Evolutionary conservation across 2,113 vertebrate genomes (phyloP).

Genomic region (Seriola dumerili): DNA sequence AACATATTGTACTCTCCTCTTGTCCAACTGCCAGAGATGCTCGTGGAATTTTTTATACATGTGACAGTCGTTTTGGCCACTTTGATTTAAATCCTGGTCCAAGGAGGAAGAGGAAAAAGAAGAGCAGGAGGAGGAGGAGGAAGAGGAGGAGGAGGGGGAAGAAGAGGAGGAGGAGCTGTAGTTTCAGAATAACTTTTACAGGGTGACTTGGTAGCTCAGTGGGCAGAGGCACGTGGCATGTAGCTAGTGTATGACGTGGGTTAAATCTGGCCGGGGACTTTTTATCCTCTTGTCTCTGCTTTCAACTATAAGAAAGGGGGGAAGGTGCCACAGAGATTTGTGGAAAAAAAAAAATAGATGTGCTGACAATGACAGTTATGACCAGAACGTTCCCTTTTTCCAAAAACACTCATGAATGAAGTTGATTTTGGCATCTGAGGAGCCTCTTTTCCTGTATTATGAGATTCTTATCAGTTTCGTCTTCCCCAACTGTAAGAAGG

Average conservation of each 20-base stretch:
- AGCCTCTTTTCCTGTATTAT: too few species aligned
- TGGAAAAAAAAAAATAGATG: neutral
- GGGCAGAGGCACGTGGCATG: slow-evolving; percentile 34
- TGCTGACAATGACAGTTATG: neutral
- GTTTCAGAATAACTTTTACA: slow-evolving; percentile 60
- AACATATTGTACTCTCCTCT: slow-evolving; percentile 41
- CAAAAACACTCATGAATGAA: too few species aligned
- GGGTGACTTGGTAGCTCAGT: slow-evolving; percentile 43
- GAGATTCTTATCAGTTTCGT: too few species aligned
- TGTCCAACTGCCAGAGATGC: neutral
- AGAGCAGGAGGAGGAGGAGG: slow-evolving; percentile 12
- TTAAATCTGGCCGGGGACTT: slow-evolving; percentile 39
- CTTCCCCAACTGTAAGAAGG: neutral
- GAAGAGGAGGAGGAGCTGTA: slow-evolving; percentile 24
- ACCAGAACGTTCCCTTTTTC: neutral
- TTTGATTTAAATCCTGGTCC: neutral
- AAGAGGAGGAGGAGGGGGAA: neutral
- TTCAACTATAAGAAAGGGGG: neutral
- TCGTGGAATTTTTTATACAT: neutral
- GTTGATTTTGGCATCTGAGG: neutral
- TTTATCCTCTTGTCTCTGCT: neutral
- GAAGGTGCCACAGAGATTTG: too few species aligned
- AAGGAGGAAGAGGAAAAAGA: slow-evolving; percentile 6
- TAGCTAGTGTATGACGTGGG: neutral
- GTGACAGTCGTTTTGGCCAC: neutral